phyloP scores from a whole-genome alignment of 2,797 vertebrate species.

The Eidolon dupreanum region DNA sequence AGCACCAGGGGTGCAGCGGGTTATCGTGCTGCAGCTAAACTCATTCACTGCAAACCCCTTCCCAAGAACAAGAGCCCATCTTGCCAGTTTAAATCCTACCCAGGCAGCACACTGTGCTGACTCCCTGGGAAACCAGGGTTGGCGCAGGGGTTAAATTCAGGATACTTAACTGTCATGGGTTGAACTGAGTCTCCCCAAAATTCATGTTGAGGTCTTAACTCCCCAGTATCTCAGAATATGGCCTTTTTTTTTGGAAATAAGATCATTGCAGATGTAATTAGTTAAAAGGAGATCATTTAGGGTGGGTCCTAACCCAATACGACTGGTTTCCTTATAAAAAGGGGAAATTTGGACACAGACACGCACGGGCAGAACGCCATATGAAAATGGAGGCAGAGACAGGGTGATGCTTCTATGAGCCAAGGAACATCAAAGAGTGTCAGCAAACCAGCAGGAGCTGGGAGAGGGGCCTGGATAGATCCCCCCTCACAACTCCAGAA shows the following conservation, averaged over 20 bases:
- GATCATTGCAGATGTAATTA: neutral
- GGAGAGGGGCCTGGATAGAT: too few species aligned
- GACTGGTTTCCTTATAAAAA: neutral
- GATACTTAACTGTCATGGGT: neutral
- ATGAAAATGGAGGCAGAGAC: neutral
- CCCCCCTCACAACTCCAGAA: too few species aligned
- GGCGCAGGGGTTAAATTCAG: neutral
- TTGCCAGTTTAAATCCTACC: too few species aligned
- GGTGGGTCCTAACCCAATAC: neutral
- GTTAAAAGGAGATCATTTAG: neutral
- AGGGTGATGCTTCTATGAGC: neutral
- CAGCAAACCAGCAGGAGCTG: neutral
- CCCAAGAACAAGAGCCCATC: neutral
- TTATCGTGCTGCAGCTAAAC: accelerated
- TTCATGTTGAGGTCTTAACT: neutral
- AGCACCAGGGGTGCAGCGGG: accelerated
- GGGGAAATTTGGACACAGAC: neutral
- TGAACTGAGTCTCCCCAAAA: neutral
- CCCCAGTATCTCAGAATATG: neutral
- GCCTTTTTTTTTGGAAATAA: neutral
- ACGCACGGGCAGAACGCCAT: neutral
- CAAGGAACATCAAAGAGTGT: accelerated
- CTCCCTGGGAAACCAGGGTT: neutral
- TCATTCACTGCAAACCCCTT: neutral
- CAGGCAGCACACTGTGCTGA: accelerated